These are phyloP conservation scores for Halyomorpha halys DNA, from an alignment of 1,140 invertebrate species.

Conservation along the genomic window DNA sequence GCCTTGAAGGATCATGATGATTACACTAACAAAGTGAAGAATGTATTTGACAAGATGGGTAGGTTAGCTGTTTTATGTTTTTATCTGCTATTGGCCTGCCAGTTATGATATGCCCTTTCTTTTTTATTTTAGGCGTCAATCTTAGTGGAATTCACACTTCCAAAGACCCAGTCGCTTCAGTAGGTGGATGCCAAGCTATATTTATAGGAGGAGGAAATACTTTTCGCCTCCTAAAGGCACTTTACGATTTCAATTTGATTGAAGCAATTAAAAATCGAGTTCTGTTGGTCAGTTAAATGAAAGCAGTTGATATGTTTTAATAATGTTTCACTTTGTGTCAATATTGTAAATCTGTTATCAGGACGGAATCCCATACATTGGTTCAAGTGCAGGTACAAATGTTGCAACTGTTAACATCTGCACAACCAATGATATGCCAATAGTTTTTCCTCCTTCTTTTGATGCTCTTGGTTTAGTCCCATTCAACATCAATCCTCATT, in stretches of 20 bases:
- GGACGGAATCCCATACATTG: constrained; percentile 62
- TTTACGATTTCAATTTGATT: constrained; percentile 59
- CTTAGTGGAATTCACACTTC: constrained; percentile 53
- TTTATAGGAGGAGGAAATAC: constrained; percentile 74
- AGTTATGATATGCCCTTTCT: background rate
- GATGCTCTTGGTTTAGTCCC: constrained; percentile 60
- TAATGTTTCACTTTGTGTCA: too few relatives aligned
- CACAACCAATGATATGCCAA: constrained; percentile 81
- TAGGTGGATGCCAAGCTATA: constrained; percentile 54
- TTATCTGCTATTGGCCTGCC: background rate
- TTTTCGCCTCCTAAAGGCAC: constrained; percentile 54
- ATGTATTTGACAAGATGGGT: constrained; percentile 52
- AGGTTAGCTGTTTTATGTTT: constrained; percentile 17
- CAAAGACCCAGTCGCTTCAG: constrained; percentile 39
- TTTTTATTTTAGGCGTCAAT: constrained; percentile 38
- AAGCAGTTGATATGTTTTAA: too few relatives aligned
- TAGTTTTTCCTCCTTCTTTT: constrained; percentile 63
- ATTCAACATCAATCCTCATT: constrained; percentile 81
- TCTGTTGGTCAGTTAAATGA: constrained; percentile 35
- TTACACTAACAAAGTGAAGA: constrained; percentile 52
- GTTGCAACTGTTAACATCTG: constrained; percentile 65
- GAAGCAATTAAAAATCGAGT: constrained; percentile 52
- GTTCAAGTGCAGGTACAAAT: constrained; percentile 73
- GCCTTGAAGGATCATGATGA: constrained; percentile 53
- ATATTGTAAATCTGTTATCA: constrained; percentile 28